Evolutionary conservation across 2,888 invertebrate species (phyloP).

Genomic region (Rosalia funebris): DNA sequence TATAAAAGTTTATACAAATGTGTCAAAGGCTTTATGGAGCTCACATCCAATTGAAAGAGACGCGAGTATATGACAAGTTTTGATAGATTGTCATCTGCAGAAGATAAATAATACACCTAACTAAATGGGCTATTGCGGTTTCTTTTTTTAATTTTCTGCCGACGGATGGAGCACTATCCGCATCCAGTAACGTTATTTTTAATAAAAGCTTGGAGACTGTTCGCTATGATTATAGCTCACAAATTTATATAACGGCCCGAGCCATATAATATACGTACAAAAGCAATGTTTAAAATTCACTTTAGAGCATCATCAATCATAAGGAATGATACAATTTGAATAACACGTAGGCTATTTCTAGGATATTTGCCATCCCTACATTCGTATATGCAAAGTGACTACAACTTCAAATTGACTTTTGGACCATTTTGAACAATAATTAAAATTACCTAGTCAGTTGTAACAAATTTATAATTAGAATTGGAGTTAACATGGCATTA

Average conservation of each 20-base stretch:
- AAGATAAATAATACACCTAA: conserved; percentile 11
- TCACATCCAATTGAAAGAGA: background rate
- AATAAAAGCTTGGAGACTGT: conserved; percentile 8
- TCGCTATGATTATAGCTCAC: conserved; percentile 11
- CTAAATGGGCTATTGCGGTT: conserved; percentile 1
- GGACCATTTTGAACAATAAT: conserved; percentile 7
- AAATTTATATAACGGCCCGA: conserved; percentile 13
- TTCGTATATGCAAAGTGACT: conserved; percentile 1
- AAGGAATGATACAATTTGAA: conserved; percentile 15
- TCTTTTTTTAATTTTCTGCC: conserved; percentile 10
- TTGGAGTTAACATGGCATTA: background rate
- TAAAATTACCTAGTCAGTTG: conserved; percentile 12
- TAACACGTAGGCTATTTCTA: conserved; percentile 11
- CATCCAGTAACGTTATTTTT: conserved; percentile 8
- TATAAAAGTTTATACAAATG: background rate
- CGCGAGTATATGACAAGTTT: conserved; percentile 11
- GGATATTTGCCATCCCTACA: background rate
- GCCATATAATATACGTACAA: conserved; percentile 14
- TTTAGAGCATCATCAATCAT: conserved; percentile 23
- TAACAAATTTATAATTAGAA: conserved; percentile 18
- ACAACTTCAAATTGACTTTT: conserved; percentile 7
- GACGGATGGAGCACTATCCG: conserved; percentile 1
- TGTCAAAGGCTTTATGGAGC: background rate
- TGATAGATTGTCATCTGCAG: conserved; percentile 7
- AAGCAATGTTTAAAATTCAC: conserved; percentile 18